Base-by-base conservation (phyloP, 1,140 invertebrate species). In the Oscheius sp. region DNA sequence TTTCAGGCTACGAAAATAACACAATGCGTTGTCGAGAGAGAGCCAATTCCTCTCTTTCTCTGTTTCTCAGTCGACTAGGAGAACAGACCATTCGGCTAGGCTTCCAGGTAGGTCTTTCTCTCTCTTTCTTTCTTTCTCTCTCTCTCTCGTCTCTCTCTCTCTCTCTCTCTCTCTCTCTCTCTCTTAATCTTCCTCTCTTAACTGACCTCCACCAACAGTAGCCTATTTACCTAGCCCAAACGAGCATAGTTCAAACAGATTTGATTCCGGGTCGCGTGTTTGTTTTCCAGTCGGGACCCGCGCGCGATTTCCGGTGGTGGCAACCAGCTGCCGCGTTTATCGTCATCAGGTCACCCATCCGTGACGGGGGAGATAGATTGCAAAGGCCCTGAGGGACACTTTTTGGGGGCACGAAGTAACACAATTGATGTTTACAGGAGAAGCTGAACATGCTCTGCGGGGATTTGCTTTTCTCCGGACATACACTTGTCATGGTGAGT, bases 371-470 rank as follows among this genome's bases (percentile, higher is more conserved):
- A 0, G 7, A 32, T 3, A 31, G 15, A 28, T 61, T 61, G 58
- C 31, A 61, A 31, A 61, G 1, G 31, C n/a, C 20, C 32, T n/a
- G 32, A 2, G 29, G 58, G 7, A 2, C 15, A 32, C 3, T 1
- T 61, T 26, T 4, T 4, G 3, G 28, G 3, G 20, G 28, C 3
- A 20, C 46, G 28, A 23, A n/a, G 10, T 13, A 1, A 23, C 20
- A 23, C n/a, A 26, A 1, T 32, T 61, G n/a, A 0, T 3, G 58
- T 28, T 67, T 75, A 13, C 32, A 83, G 67, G 73, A 63, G 34
- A 69, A 78, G 45, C 70, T 76, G 0, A 77, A 77, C 52, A 83
- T 82, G 82, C 74, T 83, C 3, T 83, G 82, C 36, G 82, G 82
- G 0, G 82, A 83, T 67, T 55, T 84, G 10, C 71, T 83, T 2